Conservation (phyloP, 2,888 invertebrate genomes). For the Nowickia ferox region DNA sequence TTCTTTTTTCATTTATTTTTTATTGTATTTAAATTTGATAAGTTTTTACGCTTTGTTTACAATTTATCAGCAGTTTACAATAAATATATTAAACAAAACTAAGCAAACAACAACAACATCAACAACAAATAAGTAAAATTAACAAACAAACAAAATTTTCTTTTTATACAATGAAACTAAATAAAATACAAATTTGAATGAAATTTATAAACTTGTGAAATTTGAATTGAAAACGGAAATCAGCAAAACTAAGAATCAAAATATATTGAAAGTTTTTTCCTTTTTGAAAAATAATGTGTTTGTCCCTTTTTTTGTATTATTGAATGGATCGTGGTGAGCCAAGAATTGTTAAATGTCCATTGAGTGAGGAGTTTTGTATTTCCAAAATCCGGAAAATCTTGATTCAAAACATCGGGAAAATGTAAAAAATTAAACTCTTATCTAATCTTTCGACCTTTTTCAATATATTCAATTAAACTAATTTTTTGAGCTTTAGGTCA, state of each 20-base stretch:
- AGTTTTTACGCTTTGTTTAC: slow-evolving; percentile 47
- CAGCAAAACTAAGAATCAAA: slow-evolving; percentile 55
- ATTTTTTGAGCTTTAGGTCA: too few relatives aligned
- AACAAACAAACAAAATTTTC: slow-evolving; percentile 74
- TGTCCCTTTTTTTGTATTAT: background rate
- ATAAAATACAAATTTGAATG: slow-evolving; percentile 72
- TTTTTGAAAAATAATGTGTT: slow-evolving; percentile 38
- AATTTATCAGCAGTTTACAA: slow-evolving; percentile 75
- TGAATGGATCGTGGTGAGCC: background rate
- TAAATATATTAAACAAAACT: slow-evolving; percentile 66
- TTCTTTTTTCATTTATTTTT: slow-evolving; percentile 65
- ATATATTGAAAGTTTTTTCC: slow-evolving; percentile 33
- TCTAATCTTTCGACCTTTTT: too few relatives aligned
- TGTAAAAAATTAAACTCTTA: too few relatives aligned
- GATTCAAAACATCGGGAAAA: too few relatives aligned
- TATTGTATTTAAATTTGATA: slow-evolving; percentile 18
- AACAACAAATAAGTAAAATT: slow-evolving; percentile 39
- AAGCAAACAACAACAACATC: slow-evolving; percentile 60
- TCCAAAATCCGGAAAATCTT: too few relatives aligned
- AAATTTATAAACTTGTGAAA: slow-evolving; percentile 77
- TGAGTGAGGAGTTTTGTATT: too few relatives aligned
- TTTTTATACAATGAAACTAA: slow-evolving; percentile 80
- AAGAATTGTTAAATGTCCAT: too few relatives aligned
- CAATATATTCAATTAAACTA: too few relatives aligned
- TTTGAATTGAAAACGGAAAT: slow-evolving; percentile 78